These are phyloP conservation scores for Coregonus sp. DNA, from an alignment of 2,797 vertebrate genomes.

Conservation along the genomic window DNA sequence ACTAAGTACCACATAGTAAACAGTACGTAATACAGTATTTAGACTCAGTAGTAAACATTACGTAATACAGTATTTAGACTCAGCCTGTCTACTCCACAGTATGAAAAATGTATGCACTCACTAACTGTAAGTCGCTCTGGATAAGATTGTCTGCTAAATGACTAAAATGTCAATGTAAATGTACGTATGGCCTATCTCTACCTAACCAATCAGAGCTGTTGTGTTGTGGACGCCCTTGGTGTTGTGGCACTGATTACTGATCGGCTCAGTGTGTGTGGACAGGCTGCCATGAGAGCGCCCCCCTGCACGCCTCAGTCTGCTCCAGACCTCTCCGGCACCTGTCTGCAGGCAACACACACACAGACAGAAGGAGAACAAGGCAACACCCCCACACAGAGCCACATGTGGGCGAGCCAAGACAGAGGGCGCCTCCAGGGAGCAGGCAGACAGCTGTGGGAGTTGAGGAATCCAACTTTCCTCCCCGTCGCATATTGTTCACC, in stretches of 20 bases:
- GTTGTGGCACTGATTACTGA: conserved; percentile 1
- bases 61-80: not conserved
- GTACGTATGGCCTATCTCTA: not conserved
- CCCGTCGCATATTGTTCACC: not conserved
- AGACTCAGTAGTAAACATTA: no score
- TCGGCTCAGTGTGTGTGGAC: not conserved
- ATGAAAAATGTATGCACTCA: no score
- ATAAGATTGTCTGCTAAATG: no score
- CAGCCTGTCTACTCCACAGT: not conserved
- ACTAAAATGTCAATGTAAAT: not conserved
- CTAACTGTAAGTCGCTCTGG: no score
- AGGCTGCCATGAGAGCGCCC: conserved; percentile 1
- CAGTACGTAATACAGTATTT: no score
- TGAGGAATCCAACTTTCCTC: conserved; percentile 51
- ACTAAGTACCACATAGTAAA: not conserved
- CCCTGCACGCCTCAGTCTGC: conserved; percentile 23
- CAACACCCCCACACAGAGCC: conserved; percentile 4
- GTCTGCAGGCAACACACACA: conserved; percentile 56
- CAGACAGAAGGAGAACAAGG: not conserved
- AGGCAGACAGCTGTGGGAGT: conserved; percentile 29
- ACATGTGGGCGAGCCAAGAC: conserved; percentile 1
- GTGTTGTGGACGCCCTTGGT: not conserved
- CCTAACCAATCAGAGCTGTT: conserved; percentile 4
- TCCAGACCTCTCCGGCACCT: conserved; percentile 47
- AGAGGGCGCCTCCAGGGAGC: conserved; percentile 28